phyloP scores from a whole-genome alignment of 2,888 invertebrate genomes.

The Ischnura elegans region DNA sequence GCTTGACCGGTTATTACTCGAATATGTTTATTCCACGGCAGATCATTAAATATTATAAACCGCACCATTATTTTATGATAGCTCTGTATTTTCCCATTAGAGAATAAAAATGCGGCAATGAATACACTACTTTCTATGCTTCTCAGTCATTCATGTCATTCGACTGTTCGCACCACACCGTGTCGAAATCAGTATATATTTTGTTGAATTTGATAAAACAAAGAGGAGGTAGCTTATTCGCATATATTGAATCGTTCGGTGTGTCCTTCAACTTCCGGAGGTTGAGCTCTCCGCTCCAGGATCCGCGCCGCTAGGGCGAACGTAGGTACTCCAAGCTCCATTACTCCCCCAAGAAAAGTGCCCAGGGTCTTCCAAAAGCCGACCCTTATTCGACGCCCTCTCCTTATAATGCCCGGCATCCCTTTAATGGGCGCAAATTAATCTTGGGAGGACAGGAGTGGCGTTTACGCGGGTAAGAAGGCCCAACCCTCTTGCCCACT shows the following conservation, averaged over 20 bases:
- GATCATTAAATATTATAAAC: too few relatives aligned
- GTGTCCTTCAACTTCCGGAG: neutral
- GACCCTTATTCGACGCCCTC: neutral
- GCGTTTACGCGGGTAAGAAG: neutral
- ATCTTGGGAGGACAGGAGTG: slow-evolving; percentile 3
- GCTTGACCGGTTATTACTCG: too few relatives aligned
- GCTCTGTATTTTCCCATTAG: too few relatives aligned
- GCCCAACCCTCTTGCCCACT: neutral
- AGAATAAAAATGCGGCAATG: too few relatives aligned
- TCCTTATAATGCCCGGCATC: neutral
- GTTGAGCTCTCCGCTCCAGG: neutral
- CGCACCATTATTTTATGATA: too few relatives aligned
- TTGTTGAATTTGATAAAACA: too few relatives aligned
- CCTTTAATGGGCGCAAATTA: slow-evolving; percentile 29
- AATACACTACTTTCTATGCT: too few relatives aligned
- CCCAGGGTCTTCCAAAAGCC: neutral
- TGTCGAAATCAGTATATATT: too few relatives aligned
- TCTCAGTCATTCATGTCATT: too few relatives aligned
- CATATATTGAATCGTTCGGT: neutral
- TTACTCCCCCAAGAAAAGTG: neutral
- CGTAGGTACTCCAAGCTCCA: neutral
- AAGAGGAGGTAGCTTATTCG: too few relatives aligned
- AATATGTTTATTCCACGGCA: too few relatives aligned
- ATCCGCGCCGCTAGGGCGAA: neutral
- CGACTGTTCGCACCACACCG: too few relatives aligned